Evolutionary conservation across 2,888 invertebrate genomes (phyloP).

Genomic region (Catotricha subobsoleta): DNA sequence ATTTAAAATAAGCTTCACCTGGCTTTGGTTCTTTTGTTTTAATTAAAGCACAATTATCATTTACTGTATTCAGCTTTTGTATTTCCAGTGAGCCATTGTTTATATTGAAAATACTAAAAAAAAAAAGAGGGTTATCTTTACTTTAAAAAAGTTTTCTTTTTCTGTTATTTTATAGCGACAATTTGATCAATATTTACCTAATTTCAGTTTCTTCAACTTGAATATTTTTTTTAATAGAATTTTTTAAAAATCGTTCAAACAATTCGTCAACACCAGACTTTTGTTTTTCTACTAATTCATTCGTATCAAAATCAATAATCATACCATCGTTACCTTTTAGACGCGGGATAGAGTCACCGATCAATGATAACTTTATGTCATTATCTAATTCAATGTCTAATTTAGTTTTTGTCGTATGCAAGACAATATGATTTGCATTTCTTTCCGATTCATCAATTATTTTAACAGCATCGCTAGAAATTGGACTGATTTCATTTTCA

Average conservation of each 20-base stretch:
- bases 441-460: background rate
- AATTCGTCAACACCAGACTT: slow-evolving; percentile 45
- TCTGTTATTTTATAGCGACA: background rate
- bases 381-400: background rate
- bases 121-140: background rate
- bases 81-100: slow-evolving; percentile 30
- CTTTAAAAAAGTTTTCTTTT: background rate
- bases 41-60: slow-evolving; percentile 20
- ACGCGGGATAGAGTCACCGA: slow-evolving; percentile 23
- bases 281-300: slow-evolving; percentile 24
- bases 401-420: background rate
- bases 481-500: too few relatives aligned
- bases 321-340: slow-evolving; percentile 35
- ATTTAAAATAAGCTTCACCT: slow-evolving; percentile 48
- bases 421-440: background rate
- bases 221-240: slow-evolving; percentile 26
- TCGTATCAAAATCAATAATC: slow-evolving; percentile 43
- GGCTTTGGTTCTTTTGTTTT: slow-evolving; percentile 34
- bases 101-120: slow-evolving; percentile 14
- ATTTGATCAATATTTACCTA: background rate
- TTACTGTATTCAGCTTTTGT: slow-evolving; percentile 22
- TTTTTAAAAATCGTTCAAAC: slow-evolving; percentile 52
- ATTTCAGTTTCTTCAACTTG: background rate
- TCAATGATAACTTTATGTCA: background rate
- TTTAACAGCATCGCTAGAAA: background rate